Conservation (phyloP, 1,140 invertebrate species). For the Colletes gigas region DNA sequence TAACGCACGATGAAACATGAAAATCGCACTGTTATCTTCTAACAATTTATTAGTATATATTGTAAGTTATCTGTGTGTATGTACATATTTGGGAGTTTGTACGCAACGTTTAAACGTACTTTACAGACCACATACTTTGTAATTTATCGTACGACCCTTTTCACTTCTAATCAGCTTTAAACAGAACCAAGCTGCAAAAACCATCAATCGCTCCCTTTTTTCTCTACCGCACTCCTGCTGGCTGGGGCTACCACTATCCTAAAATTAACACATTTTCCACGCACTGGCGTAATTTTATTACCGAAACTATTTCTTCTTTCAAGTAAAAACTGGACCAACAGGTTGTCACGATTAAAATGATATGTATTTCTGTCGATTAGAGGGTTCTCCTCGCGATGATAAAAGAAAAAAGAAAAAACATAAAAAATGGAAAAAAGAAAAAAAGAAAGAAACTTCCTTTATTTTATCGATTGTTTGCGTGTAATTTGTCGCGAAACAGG, state of each 20-base stretch:
- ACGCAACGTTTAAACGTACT: constrained; percentile 12
- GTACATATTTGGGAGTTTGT: constrained; percentile 24
- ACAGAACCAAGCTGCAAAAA: background rate
- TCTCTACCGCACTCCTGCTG: background rate
- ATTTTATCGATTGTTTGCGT: too few relatives aligned
- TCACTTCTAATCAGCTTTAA: constrained; percentile 13
- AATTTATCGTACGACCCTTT: constrained; percentile 15
- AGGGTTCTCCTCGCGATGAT: background rate
- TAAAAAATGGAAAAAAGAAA: too few relatives aligned
- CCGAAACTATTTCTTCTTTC: background rate
- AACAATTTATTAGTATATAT: constrained; percentile 41
- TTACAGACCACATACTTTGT: constrained; percentile 7
- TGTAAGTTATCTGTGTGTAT: constrained; percentile 13
- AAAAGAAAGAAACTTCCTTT: too few relatives aligned
- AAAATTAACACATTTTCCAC: background rate
- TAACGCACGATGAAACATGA: too few relatives aligned
- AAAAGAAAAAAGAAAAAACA: too few relatives aligned
- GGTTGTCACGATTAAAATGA: background rate
- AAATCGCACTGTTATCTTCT: background rate
- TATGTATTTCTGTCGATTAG: background rate
- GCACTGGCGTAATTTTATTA: too few relatives aligned
- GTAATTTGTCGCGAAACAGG: too few relatives aligned
- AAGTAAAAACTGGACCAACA: background rate
- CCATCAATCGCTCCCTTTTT: too few relatives aligned
- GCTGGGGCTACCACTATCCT: too few relatives aligned